These are phyloP conservation scores for Chironomus riparius DNA, from an alignment of 2,888 invertebrate genomes.

Conservation along the genomic window DNA sequence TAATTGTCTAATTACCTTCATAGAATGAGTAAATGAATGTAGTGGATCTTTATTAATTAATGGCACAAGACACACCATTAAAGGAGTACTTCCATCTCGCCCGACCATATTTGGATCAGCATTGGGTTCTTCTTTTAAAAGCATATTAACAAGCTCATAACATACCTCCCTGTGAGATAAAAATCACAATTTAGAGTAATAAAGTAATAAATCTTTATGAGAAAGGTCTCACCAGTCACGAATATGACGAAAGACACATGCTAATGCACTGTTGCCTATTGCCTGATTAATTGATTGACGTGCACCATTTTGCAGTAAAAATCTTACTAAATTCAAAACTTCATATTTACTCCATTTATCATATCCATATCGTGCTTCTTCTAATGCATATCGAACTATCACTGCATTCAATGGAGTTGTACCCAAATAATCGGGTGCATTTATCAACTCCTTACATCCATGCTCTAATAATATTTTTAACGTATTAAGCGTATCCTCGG, in stretches of 20 bases:
- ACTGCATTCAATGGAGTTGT: slow-evolving; percentile 64
- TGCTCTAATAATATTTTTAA: slow-evolving; percentile 60
- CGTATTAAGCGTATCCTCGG: slow-evolving; percentile 60
- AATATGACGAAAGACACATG: slow-evolving; percentile 60
- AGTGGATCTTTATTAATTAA: slow-evolving; percentile 64
- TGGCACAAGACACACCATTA: slow-evolving; percentile 65
- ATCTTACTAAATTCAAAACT: slow-evolving; percentile 57
- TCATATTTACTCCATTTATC: slow-evolving; percentile 68
- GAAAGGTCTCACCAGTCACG: slow-evolving; percentile 53
- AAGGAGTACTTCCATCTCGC: slow-evolving; percentile 60
- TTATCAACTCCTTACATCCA: slow-evolving; percentile 62
- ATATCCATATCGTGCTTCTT: slow-evolving; percentile 57
- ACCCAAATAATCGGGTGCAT: slow-evolving; percentile 60
- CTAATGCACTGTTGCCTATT: slow-evolving; percentile 58
- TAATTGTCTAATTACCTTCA: slow-evolving; percentile 51
- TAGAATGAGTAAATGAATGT: slow-evolving; percentile 61
- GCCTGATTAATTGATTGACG: slow-evolving; percentile 59
- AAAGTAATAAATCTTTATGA: slow-evolving; percentile 52
- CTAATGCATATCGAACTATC: slow-evolving; percentile 55
- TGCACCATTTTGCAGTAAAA: slow-evolving; percentile 54
- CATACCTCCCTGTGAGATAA: slow-evolving; percentile 42
- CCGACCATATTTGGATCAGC: slow-evolving; percentile 61
- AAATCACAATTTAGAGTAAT: slow-evolving; percentile 42
- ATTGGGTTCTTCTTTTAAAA: slow-evolving; percentile 38
- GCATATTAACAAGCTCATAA: slow-evolving; percentile 42